Evolutionary conservation across 2,113 vertebrate species (phyloP).

Genomic region (Aegithalos caudatus): DNA sequence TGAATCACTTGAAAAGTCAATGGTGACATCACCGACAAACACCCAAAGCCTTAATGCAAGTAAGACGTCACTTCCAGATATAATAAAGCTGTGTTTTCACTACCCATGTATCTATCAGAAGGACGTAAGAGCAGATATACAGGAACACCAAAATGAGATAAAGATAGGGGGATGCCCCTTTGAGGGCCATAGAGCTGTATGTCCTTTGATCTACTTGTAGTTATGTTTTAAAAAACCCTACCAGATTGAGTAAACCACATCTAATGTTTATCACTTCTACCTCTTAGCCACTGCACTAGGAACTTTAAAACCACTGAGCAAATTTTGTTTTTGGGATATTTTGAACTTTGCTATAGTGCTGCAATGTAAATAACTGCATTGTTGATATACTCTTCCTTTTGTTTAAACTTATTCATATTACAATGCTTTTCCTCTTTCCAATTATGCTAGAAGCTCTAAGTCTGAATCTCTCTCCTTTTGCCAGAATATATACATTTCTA

Average conservation of each 20-base stretch:
- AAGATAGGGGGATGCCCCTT: background rate
- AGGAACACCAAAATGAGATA: background rate
- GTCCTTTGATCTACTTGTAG: background rate
- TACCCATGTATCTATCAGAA: background rate
- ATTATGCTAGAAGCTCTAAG: background rate
- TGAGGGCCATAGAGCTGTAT: background rate
- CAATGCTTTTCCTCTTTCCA: background rate
- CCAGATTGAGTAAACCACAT: background rate
- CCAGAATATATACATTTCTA: background rate
- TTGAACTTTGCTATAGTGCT: background rate
- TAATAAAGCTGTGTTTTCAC: background rate
- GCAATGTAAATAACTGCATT: background rate
- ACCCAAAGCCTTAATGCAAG: background rate
- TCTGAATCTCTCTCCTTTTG: background rate
- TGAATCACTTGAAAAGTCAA: background rate
- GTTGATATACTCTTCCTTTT: background rate
- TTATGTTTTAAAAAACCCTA: background rate
- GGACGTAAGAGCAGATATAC: background rate
- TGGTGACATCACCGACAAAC: background rate
- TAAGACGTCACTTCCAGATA: background rate
- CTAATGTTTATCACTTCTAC: background rate
- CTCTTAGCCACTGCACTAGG: background rate
- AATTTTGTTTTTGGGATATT: background rate
- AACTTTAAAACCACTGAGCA: background rate
- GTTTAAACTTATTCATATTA: background rate